Base-by-base conservation (phyloP, 2,888 invertebrate genomes). In the Andricus quercusramuli region DNA sequence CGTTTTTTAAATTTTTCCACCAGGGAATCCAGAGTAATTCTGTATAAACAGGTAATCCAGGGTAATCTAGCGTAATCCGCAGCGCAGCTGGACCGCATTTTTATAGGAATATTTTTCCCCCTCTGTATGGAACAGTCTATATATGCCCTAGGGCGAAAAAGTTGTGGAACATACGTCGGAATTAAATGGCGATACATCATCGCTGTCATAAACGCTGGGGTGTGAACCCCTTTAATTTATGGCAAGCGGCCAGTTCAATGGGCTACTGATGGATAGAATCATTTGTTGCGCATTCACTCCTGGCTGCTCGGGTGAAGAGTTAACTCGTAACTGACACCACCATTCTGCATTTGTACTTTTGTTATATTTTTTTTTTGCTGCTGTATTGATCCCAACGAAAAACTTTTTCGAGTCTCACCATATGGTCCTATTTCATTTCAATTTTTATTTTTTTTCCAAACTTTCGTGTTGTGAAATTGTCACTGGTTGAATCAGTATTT, bases 181-280 rank as follows among this genome's bases (percentile, higher is more conserved):
- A 56, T 56, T n/a, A n/a, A 56, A 56, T 56, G 56, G 3, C n/a
- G 56, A 56, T 56, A n/a, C 1, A 56, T n/a, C 56, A 56, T n/a
- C 9, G 56, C 56, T 56, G n/a, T 56, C 56, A 56, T 56, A 56
- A 56, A 56, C n/a, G n/a, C n/a, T n/a, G n/a, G 56, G 56, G 56
- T 56, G 56, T n/a, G 56, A 56, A 56, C 56, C 56, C 56, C 3
- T 56, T 56, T 56, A 56, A n/a, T 56, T 56, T 56, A n/a, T 56
- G 56, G n/a, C 56, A 11, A 56, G 56, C n/a, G 56, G n/a, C n/a
- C 56, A 56, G 56, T 56, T 56, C 56, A 56, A 56, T 56, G 56
- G 56, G 56, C 56, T 56, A 56, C 56, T 56, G 56, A 56, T 56
- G n/a, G 56, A 56, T n/a, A 56, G n/a, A 56, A 56, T 56, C 56